These are phyloP conservation scores for Catocala nupta DNA, from an alignment of 2,888 invertebrate genomes.

Conservation along the genomic window DNA sequence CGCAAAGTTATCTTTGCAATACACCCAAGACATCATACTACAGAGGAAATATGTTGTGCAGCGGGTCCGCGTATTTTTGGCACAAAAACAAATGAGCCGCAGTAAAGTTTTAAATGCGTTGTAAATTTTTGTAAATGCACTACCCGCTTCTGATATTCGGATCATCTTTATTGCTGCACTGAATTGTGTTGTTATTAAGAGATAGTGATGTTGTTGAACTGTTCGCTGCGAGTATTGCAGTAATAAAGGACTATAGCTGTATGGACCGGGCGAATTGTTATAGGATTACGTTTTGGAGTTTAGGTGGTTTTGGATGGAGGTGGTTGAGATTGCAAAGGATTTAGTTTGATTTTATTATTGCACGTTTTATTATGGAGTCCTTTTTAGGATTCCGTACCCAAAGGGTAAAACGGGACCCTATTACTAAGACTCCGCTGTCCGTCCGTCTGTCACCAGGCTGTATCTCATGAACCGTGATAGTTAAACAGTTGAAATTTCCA, in stretches of 20 bases:
- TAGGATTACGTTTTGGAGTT: background rate
- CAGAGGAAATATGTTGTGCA: constrained; percentile 57
- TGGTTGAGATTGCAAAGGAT: background rate
- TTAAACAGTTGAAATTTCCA: no score
- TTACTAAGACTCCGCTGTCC: no score
- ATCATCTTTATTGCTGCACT: constrained; percentile 47
- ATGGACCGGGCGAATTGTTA: background rate
- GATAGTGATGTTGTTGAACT: constrained; percentile 10
- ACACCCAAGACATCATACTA: constrained; percentile 66
- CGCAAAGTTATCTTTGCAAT: constrained; percentile 47
- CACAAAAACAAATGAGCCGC: constrained; percentile 71
- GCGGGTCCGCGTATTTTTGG: constrained; percentile 64
- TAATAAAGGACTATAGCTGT: background rate
- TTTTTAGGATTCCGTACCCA: no score
- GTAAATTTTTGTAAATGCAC: constrained; percentile 51
- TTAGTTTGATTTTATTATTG: background rate
- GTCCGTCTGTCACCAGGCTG: no score
- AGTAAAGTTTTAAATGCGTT: constrained; percentile 61
- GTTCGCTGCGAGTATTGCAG: constrained; percentile 1
- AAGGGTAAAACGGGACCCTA: no score
- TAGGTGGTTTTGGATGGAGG: background rate
- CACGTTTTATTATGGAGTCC: no score
- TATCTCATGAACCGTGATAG: no score
- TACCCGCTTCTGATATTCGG: constrained; percentile 34
- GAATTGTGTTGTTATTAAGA: constrained; percentile 33